These are phyloP conservation scores for Neomonachus schauinslandi DNA, from an alignment of 2,113 vertebrate genomes.

Conservation along the genomic window DNA sequence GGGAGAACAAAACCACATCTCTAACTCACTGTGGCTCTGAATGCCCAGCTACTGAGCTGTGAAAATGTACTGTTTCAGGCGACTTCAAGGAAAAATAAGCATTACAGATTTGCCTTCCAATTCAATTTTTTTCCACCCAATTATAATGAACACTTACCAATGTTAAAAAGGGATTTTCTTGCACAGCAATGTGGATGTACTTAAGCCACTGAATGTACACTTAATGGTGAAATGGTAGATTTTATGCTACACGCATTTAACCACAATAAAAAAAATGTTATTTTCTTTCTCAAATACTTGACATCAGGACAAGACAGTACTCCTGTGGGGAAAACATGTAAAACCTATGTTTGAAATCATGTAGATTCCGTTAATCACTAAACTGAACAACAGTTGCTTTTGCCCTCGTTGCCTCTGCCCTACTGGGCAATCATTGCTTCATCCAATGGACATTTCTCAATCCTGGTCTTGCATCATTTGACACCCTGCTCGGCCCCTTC, in stretches of 20 bases:
- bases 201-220: not conserved
- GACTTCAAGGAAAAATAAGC: not conserved
- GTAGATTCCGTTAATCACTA: not conserved
- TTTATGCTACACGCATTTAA: not conserved
- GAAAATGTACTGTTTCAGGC: not conserved
- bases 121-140: not conserved
- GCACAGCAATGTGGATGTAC: not conserved
- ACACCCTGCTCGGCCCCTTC: not conserved
- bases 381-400: not conserved
- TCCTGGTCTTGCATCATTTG: not conserved
- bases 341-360: not conserved
- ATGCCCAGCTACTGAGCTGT: not conserved
- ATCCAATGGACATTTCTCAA: not conserved
- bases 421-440: not conserved
- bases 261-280: not conserved
- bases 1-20: not conserved
- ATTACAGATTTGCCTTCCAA: not conserved
- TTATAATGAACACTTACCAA: not conserved
- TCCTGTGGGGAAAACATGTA: not conserved
- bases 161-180: not conserved
- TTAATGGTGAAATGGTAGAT: not conserved
- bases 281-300: constrained; percentile 22
- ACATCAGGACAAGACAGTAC: not conserved
- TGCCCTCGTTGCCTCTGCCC: constrained; percentile 21
- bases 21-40: not conserved